Base-by-base conservation (phyloP, 2,888 invertebrate genomes). In the Liodrosophila aerea region DNA sequence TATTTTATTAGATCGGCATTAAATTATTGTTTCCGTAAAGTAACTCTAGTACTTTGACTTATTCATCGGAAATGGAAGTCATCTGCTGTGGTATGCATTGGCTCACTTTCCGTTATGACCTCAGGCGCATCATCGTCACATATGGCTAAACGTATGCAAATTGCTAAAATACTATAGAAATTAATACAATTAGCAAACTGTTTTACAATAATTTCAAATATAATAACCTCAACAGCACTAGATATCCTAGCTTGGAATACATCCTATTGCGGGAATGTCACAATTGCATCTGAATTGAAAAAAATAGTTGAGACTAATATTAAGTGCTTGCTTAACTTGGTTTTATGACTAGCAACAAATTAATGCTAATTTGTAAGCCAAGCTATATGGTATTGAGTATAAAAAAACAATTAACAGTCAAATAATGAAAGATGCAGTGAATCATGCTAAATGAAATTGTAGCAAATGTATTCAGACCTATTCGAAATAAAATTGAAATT, bases 101-200 rank as follows among this genome's bases (percentile, higher is more conserved):
- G 40, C 13, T 68, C 67, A 15, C 53, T 51, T 31, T 51, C 34
- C 1, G 68, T 66, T 5, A 72, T 71, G 8, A 71, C 60, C 30
- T 66, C 39, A 13, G 52, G 13, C 12, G 11, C 13, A 39, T 22
- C 39, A 36, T 68, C 18, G 22, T n/a, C n/a, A n/a, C 31, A 40
- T 18, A 53, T 1, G 11, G 44, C 13, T 34, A 65, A 16, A 18
- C 37, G 5, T 7, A 50, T 31, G 34, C 31, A 49, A 1, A 47
- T 1, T 2, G 60, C 31, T 39, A 66, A 44, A 8, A 62, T 4
- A 11, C 68, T 65, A 7, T 16, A 18, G 45, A 11, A 9, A 53
- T 30, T 31, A 34, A 47, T 9, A 45, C 2, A 1, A 18, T 2
- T 15, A 9, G 16, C 8, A 0, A 11, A 13, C 7, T 3, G 4